A percentile compares a stretch with the other conserved stretches of the same genome.
Evolutionary conservation across 2,113 vertebrate genomes (phyloP).

Genomic region (Ceyx margarethae): DNA sequence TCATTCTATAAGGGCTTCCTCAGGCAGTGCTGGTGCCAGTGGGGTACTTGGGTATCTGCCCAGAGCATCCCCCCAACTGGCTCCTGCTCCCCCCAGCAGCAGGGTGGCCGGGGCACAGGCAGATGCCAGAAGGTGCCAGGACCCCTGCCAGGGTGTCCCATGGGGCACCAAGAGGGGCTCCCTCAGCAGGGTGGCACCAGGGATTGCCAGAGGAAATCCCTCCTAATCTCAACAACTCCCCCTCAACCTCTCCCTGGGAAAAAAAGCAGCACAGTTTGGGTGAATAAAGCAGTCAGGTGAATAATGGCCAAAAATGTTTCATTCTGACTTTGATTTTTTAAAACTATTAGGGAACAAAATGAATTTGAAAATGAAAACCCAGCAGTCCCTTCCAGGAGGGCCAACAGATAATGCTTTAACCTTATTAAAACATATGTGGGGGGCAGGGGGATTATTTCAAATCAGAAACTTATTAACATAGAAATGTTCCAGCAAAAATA

Average conservation of each 20-base stretch:
- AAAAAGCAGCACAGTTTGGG: background rate
- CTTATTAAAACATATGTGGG: background rate
- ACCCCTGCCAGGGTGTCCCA: rapidly evolving
- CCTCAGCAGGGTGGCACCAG: background rate
- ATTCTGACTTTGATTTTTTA: background rate
- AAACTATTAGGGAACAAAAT: background rate
- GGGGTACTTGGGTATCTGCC: background rate
- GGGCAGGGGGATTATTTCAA: background rate
- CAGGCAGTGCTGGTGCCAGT: background rate
- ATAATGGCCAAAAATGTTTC: background rate
- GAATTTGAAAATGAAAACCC: background rate
- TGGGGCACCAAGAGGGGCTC: background rate
- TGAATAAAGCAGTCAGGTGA: background rate
- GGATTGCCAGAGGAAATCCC: background rate
- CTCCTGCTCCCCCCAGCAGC: background rate
- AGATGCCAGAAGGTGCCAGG: background rate
- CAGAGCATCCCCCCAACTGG: background rate
- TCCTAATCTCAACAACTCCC: background rate
- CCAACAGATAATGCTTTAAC: background rate
- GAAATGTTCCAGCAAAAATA: conserved; percentile 3
- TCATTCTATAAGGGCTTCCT: background rate
- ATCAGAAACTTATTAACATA: conserved; percentile 23
- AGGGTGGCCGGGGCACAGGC: rapidly evolving
- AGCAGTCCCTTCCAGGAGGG: background rate
- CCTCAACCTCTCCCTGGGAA: background rate